Conservation (phyloP, 2,797 vertebrate species). For the Onychomys arenicola region DNA sequence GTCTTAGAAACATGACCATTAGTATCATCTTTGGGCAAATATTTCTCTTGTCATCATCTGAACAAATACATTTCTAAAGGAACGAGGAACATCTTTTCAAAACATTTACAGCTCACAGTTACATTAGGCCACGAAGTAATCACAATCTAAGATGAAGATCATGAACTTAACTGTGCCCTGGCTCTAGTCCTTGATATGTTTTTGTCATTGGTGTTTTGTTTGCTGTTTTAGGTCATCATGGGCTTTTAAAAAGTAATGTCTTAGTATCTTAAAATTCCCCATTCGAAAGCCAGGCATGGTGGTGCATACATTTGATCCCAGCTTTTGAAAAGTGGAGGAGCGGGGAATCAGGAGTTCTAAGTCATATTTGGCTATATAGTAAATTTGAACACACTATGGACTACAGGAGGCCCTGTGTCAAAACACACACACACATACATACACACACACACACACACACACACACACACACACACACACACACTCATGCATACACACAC, state of each 20-base stretch:
- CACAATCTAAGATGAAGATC: background rate
- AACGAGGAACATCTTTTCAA: background rate
- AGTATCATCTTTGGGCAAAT: background rate
- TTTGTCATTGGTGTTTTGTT: background rate
- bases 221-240: background rate
- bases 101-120: background rate
- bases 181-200: background rate
- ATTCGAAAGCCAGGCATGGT: background rate
- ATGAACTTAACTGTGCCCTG: background rate
- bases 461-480: background rate
- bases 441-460: background rate
- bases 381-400: background rate
- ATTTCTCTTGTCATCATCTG: background rate
- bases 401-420: background rate
- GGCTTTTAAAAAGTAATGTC: background rate
- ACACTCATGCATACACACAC: no score
- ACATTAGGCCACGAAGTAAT: background rate
- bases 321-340: background rate
- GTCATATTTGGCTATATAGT: background rate
- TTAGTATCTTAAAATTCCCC: background rate
- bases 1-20: background rate
- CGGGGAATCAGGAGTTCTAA: background rate
- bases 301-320: background rate
- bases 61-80: background rate
- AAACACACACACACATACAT: background rate